These are phyloP conservation scores for Spinibarbus caldwelli DNA, from an alignment of 2,797 vertebrate species.

Conservation along the genomic window DNA sequence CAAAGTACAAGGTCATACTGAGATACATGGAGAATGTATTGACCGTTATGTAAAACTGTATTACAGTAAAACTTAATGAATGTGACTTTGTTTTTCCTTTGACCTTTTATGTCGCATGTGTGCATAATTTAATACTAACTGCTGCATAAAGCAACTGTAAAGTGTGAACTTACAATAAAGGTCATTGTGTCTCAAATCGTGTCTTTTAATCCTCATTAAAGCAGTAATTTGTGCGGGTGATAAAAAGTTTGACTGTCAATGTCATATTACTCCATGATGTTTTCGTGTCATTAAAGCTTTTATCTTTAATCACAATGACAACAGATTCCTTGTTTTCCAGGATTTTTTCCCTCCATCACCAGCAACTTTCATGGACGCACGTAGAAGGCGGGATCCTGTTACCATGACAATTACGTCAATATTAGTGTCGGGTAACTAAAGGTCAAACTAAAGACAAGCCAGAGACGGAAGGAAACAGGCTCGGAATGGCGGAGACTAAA, in stretches of 20 bases:
- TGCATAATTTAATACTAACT: conserved; percentile 5
- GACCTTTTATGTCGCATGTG: conserved; percentile 5
- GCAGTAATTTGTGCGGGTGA: neutral
- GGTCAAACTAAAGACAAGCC: conserved; percentile 72
- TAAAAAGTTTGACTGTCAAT: neutral
- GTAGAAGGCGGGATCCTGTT: conserved; percentile 67
- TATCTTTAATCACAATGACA: conserved; percentile 22
- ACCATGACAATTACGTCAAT: conserved; percentile 72
- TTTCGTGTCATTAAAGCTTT: conserved; percentile 10
- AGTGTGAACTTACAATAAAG: conserved; percentile 33
- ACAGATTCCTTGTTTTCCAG: conserved; percentile 36
- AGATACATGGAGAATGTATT: neutral
- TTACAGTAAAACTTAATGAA: conserved; percentile 12
- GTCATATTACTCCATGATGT: neutral
- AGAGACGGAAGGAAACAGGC: conserved; percentile 68
- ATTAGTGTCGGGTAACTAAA: conserved; percentile 73
- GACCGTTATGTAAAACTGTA: conserved; percentile 10
- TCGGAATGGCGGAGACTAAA: conserved; percentile 65
- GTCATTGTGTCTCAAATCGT: neutral
- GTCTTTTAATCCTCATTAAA: neutral
- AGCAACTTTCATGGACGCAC: conserved; percentile 57
- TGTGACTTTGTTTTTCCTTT: conserved; percentile 14
- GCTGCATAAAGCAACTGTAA: neutral
- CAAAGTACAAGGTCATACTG: neutral
- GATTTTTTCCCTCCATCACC: conserved; percentile 45